Evolutionary conservation across 2,888 invertebrate species (phyloP).

Genomic region (Macrosiphum euphorbiae): DNA sequence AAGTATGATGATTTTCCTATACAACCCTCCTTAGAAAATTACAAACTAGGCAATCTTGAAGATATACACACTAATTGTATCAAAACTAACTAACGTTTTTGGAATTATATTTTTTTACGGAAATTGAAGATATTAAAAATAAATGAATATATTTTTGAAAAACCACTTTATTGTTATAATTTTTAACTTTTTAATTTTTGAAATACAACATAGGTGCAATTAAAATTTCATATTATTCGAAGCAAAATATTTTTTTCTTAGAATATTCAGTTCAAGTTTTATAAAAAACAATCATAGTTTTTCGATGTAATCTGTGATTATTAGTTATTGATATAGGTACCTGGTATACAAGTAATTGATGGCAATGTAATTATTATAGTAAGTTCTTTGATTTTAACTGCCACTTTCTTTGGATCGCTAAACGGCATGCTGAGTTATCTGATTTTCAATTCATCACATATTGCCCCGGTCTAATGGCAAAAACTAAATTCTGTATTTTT

Average conservation of each 20-base stretch:
- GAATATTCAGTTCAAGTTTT: not conserved
- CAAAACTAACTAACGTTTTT: not conserved
- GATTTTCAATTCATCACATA: not conserved
- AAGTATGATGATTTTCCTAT: not conserved
- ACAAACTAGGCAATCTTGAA: not conserved
- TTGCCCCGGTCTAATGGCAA: not conserved
- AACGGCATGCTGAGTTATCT: not conserved
- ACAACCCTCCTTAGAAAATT: not conserved
- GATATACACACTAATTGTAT: not conserved
- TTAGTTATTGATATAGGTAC: not conserved
- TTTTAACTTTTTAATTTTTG: not conserved
- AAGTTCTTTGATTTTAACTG: not conserved
- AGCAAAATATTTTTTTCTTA: not conserved
- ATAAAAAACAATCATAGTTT: not conserved
- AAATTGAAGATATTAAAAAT: not conserved
- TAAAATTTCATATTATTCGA: not conserved
- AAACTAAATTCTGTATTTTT: not conserved
- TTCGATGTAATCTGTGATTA: not conserved
- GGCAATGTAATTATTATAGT: not conserved
- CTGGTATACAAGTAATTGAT: not conserved
- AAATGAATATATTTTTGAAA: not conserved
- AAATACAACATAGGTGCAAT: not conserved
- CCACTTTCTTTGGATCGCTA: not conserved
- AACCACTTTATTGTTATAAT: not conserved
- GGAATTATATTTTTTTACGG: not conserved